Conservation (phyloP, 2,888 invertebrate species). For the Hoplodrina blanda region DNA sequence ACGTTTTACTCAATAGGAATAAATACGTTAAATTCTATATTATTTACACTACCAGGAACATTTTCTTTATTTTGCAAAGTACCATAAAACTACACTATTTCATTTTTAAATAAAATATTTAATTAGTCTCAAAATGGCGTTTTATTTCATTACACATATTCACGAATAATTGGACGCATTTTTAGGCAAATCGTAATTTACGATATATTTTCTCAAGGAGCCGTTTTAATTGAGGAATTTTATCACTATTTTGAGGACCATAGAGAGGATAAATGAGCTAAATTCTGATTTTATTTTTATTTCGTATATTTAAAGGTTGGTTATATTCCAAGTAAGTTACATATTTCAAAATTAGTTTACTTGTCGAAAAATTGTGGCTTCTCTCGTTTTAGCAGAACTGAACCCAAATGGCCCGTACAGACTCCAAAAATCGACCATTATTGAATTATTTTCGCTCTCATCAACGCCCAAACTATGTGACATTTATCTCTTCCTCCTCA, state of each 20-base stretch:
- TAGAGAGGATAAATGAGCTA: no score
- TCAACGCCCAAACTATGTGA: slow-evolving; percentile 66
- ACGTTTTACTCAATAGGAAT: slow-evolving; percentile 56
- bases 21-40: slow-evolving; percentile 56
- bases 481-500: slow-evolving; percentile 92
- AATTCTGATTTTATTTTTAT: no score
- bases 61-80: slow-evolving; percentile 50
- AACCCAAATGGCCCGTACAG: background rate
- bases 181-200: slow-evolving; percentile 3
- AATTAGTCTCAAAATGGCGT: slow-evolving; percentile 63
- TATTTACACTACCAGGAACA: slow-evolving; percentile 70
- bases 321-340: no score
- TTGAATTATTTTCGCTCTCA: background rate
- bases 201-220: no score
- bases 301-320: no score
- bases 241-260: no score
- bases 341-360: no score
- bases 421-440: no score
- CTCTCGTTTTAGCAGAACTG: background rate
- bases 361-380: no score
- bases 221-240: no score
- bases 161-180: slow-evolving; percentile 41
- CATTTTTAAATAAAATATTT: slow-evolving; percentile 18
- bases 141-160: slow-evolving; percentile 40
- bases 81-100: slow-evolving; percentile 22